A percentile compares a stretch with the other conserved stretches of the same genome.
These are phyloP conservation scores for Telenomus remus DNA, from an alignment of 1,140 invertebrate species.

Conservation along the genomic window DNA sequence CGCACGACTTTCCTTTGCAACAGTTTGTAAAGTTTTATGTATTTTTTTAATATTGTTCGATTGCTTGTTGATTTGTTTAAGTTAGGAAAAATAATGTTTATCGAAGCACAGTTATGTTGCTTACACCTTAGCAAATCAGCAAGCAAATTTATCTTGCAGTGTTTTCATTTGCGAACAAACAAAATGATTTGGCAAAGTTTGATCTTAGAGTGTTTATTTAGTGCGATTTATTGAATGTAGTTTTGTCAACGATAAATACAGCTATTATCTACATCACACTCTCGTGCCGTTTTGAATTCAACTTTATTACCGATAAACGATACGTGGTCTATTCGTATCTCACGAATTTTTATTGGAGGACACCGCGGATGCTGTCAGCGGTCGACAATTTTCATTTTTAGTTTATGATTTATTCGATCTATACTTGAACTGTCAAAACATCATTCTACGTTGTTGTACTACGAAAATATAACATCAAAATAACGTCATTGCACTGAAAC, in stretches of 20 bases:
- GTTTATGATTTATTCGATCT: background rate
- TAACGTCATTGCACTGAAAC: background rate
- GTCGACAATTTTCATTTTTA: constrained; percentile 7
- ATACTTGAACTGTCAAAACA: constrained; percentile 7
- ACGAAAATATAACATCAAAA: constrained; percentile 2
- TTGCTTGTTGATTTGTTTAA: no score
- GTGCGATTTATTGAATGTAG: background rate
- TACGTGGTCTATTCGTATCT: constrained; percentile 3
- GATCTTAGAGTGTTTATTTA: background rate
- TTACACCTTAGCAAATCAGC: no score
- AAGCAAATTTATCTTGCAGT: no score
- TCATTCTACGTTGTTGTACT: background rate
- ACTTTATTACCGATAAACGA: constrained; percentile 8
- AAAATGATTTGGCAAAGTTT: background rate
- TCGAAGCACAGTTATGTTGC: no score
- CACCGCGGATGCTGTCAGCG: background rate
- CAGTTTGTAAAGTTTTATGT: no score
- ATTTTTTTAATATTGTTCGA: no score
- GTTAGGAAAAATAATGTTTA: no score
- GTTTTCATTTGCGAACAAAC: no score
- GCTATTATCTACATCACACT: background rate
- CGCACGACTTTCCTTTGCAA: no score
- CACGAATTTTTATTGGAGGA: background rate
- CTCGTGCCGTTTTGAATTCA: background rate
- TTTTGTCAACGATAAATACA: constrained; percentile 2